Base-by-base conservation (phyloP, 2,888 invertebrate genomes). In the Drosophila sordidula region DNA sequence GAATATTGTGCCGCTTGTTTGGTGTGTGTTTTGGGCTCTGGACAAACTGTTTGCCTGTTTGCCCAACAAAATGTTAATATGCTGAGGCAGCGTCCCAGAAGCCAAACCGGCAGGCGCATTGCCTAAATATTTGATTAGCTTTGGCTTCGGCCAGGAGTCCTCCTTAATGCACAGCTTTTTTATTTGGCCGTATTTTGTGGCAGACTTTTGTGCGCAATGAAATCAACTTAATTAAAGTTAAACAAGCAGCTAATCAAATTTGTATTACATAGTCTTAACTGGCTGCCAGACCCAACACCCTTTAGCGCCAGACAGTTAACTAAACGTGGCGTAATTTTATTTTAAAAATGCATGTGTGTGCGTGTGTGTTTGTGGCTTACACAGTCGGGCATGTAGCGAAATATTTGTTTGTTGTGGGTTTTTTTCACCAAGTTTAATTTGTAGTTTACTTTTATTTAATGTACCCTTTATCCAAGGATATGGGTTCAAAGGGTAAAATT, bases 201-300 rank as follows among this genome's bases (percentile, higher is more conserved):
- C 44, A 59, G 51, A 47, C 47, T 70, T 55, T 64, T 61, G 56
- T 56, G 72, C 65, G 67, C 70, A 70, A 71, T 78, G 70, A 76
- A 78, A 85, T 85, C 75, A 85, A 85, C 83, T 85, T 85, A 85
- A 85, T 85, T 87, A 86, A 86, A 86, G 86, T 83, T 86, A 86
- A 86, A 85, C 85, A 85, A 87, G 86, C 83, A 77, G 87, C 87
- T 86, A 87, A 86, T 87, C 86, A 86, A 86, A 86, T 83, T 86
- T 87, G 66, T 80, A 87, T 87, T 74, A 75, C 66, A 61, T 55
- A 70, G 71, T 61, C 78, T 72, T 72, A 70, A 63, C 67, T 64
- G 45, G 38, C 26, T n/a, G 38, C 11, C 26, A 42, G 38, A 5
- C 34, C 12, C 45, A 46, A 45, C 58, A 47, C 46, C 50, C 51